Base-by-base conservation (phyloP, 2,888 invertebrate species). In the Phalera bucephala region DNA sequence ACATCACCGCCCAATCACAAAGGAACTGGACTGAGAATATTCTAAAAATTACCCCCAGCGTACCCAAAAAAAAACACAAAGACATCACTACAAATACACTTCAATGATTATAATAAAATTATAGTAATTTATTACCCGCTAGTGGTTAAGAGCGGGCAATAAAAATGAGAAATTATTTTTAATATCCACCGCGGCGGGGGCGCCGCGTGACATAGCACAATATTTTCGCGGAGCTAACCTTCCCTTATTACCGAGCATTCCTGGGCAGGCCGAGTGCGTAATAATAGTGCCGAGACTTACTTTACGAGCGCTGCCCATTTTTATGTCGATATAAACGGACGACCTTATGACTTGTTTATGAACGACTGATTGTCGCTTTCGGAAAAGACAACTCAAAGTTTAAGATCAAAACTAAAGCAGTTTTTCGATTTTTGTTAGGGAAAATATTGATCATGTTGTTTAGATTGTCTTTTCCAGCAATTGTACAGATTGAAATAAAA, bases 81-180 rank as follows among this genome's bases (percentile, higher is more conserved):
- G 12, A 20, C 11, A 21, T 7, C 14, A 28, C 36, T 26, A 26
- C 35, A 30, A 22, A 20, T 8, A 31, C 32, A 45, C 37, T 45
- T 42, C 39, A 45, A 38, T 48, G 45, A 52, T 45, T 37, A 42
- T 62, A 48, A 62, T 57, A 53, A 57, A 52, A 62, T 57, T 62
- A 64, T 64, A 59, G 66, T 77, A 77, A 81, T 82, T 80, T 80
- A 82, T 80, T 73, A 76, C 60, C 40, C 64, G 69, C 71, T 75
- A 72, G 63, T 29, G 71, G 67, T 64, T 64, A 67, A 70, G 72
- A 65, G 72, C 46, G 33, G 67, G 81, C 70, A 85, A 88, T 88
- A 87, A 88, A 89, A 87, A 86, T 88, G 88, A 89, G 88, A 86
- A 88, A 89, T 89, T 88, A 89, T 89, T 87, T 89, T 89, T 89